Conservation (phyloP, 64 coral and sea anemone genomes). For the Pocillopora verrucosa region DNA sequence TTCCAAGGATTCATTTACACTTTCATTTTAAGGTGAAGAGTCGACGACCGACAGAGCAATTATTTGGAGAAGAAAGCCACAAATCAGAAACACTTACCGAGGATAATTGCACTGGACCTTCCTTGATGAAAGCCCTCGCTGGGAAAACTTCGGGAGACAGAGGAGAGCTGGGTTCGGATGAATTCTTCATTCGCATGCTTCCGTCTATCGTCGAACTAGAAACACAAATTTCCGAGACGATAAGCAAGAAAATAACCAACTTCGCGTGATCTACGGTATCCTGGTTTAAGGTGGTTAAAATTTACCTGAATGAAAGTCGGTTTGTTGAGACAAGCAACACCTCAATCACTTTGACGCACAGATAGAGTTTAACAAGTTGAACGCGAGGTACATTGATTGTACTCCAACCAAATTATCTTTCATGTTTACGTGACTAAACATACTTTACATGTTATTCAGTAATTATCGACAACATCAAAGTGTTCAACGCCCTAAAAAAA, state of each 20-base stretch:
- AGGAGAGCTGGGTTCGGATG: slow-evolving; percentile 12
- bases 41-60: too few species aligned
- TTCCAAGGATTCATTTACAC: too few species aligned
- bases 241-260: neutral
- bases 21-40: too few species aligned
- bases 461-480: neutral
- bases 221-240: neutral
- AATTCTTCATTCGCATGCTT: slow-evolving; percentile 30
- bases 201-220: slow-evolving; percentile 23
- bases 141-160: neutral
- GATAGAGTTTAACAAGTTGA: too few species aligned
- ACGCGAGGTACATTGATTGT: too few species aligned
- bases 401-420: neutral
- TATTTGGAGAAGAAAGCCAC: neutral
- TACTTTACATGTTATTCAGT: neutral
- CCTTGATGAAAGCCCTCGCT: slow-evolving; percentile 56
- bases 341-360: too few species aligned
- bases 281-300: too few species aligned
- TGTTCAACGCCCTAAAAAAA: neutral
- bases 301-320: too few species aligned
- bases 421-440: neutral
- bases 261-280: neutral
- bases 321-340: too few species aligned
- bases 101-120: slow-evolving; percentile 63
- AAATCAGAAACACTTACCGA: slow-evolving; percentile 36